These are phyloP conservation scores for Fragum sueziense DNA, from an alignment of 2,888 invertebrate species.

Conservation along the genomic window DNA sequence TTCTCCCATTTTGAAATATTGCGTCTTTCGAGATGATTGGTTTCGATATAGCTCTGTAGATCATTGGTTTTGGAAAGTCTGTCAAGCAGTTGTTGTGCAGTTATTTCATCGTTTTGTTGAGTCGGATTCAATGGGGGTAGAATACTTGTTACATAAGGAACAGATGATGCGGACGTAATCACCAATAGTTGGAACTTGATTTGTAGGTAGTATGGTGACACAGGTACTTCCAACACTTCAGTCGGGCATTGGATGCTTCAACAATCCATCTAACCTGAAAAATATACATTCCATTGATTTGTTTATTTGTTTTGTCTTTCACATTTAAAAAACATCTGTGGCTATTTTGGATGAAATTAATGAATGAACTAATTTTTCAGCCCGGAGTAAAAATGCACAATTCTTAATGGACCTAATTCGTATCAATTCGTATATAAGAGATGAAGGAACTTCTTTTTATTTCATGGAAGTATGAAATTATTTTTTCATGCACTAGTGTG, in stretches of 20 bases:
- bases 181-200: conserved; percentile 40
- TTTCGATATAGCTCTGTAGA: not conserved
- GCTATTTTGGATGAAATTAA: too few relatives aligned
- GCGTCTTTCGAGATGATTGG: not conserved
- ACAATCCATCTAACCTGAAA: too few relatives aligned
- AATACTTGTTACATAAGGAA: conserved; percentile 36
- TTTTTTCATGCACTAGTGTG: too few relatives aligned
- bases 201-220: conserved; percentile 28
- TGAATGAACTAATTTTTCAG: too few relatives aligned
- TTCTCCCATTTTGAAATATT: not conserved
- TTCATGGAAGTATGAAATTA: too few relatives aligned
- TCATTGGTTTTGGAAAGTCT: not conserved
- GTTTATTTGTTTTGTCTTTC: too few relatives aligned
- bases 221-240: conserved; percentile 40
- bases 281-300: too few relatives aligned
- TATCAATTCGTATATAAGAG: too few relatives aligned
- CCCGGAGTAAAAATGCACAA: too few relatives aligned
- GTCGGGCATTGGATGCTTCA: conserved; percentile 41
- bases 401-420: too few relatives aligned
- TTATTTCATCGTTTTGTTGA: not conserved
- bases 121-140: not conserved
- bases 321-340: too few relatives aligned
- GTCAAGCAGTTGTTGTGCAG: conserved; percentile 15
- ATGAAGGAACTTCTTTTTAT: too few relatives aligned
- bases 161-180: conserved; percentile 47